These are phyloP conservation scores for Mormyrus lacerda DNA, from an alignment of 2,113 vertebrate species.

Conservation along the genomic window DNA sequence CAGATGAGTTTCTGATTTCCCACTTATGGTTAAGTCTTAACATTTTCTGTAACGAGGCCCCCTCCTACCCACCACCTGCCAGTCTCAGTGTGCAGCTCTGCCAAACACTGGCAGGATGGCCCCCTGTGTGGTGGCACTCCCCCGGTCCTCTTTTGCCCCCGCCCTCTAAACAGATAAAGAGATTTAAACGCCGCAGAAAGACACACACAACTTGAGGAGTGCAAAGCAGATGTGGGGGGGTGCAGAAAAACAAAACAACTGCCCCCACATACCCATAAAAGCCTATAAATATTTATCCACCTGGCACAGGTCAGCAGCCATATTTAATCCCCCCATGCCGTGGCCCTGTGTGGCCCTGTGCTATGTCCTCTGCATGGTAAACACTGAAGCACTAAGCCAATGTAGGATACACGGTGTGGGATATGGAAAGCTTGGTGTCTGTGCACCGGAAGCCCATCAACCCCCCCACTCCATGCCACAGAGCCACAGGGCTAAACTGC, in stretches of 20 bases:
- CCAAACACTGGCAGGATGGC: not conserved
- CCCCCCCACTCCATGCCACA: not conserved
- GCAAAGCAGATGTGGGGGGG: not conserved
- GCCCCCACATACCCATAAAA: not conserved
- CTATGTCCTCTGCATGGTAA: not conserved
- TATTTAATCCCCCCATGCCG: not conserved
- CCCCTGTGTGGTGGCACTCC: not conserved
- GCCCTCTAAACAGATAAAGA: not conserved
- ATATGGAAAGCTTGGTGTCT: not conserved
- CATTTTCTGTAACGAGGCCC: not conserved
- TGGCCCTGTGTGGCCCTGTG: not conserved
- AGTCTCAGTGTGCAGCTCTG: not conserved
- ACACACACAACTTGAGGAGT: not conserved
- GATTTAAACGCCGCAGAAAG: not conserved
- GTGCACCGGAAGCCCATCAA: not conserved
- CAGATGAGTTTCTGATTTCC: not conserved
- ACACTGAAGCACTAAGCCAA: not conserved
- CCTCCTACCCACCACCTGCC: not conserved
- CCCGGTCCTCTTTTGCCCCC: not conserved
- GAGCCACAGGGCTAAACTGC: not conserved
- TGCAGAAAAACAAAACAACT: not conserved
- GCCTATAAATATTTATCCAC: not conserved
- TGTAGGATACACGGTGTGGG: not conserved
- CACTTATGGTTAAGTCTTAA: not conserved
- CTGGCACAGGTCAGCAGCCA: not conserved